These are phyloP conservation scores for Climacteris rufus DNA, from an alignment of 2,113 vertebrate species.

Conservation along the genomic window DNA sequence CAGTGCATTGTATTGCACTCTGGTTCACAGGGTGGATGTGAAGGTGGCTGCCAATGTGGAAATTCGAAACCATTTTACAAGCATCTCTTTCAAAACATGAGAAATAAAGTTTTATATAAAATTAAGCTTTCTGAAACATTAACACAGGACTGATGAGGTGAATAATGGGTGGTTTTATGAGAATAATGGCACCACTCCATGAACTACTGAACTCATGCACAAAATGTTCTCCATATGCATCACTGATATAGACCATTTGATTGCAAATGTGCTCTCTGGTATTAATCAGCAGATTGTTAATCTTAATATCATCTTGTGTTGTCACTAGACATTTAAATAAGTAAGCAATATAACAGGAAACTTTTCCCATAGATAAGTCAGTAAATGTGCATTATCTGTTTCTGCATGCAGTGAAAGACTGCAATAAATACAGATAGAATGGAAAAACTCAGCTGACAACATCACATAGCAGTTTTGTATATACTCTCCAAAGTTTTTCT, in stretches of 20 bases:
- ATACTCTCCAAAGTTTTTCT: neutral
- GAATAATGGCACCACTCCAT: neutral
- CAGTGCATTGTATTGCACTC: neutral
- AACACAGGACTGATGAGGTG: neutral
- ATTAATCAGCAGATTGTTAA: conserved; percentile 47
- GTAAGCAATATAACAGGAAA: neutral
- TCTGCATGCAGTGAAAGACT: neutral
- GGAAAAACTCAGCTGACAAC: neutral
- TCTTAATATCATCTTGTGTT: neutral
- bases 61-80: neutral
- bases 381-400: neutral
- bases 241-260: conserved; percentile 29
- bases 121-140: conserved; percentile 1
- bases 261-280: conserved; percentile 9
- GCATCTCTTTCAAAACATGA: neutral
- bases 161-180: neutral
- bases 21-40: neutral
- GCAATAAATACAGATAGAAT: neutral
- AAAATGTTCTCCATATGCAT: conserved; percentile 44
- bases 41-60: neutral
- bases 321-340: neutral
- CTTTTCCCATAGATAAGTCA: neutral
- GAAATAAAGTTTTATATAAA: neutral
- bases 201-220: conserved; percentile 38
- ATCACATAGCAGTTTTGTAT: neutral